phyloP scores from a whole-genome alignment of 1,140 invertebrate genomes.

The Pomphorhynchus laevis region DNA sequence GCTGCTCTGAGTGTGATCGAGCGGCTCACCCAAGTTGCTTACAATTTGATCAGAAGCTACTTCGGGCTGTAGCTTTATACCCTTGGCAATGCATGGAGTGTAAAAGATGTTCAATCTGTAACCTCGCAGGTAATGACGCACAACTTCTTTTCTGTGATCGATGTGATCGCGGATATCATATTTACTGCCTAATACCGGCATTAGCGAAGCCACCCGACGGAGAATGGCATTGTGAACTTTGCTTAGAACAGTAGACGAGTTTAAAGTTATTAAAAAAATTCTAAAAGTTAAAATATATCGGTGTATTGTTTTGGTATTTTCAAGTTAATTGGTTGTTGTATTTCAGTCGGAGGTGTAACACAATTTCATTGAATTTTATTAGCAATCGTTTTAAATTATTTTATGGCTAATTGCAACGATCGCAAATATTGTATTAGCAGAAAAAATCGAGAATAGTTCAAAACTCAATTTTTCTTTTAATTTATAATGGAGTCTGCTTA shows the following conservation, averaged over 20 bases:
- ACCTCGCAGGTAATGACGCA: constrained; percentile 36
- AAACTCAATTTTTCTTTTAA: no score
- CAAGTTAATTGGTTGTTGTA: no score
- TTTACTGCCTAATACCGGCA: constrained; percentile 4
- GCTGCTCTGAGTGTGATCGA: constrained; percentile 31
- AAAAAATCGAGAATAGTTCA: no score
- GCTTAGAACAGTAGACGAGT: not conserved
- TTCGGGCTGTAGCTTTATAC: constrained; percentile 42
- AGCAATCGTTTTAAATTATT: no score
- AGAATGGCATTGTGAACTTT: constrained; percentile 8
- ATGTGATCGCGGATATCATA: constrained; percentile 7
- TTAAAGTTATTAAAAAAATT: no score
- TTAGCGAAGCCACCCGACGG: not conserved
- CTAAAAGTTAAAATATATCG: no score
- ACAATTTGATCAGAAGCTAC: constrained; percentile 40
- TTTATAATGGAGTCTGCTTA: no score
- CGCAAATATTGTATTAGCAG: no score
- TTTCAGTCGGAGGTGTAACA: no score
- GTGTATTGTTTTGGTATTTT: no score
- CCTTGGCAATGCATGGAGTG: constrained; percentile 73
- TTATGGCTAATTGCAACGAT: no score
- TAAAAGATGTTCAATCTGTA: constrained; percentile 51
- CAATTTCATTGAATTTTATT: no score
- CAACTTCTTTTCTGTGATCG: constrained; percentile 5
- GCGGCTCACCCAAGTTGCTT: constrained; percentile 40